phyloP scores from a whole-genome alignment of 2,888 invertebrate genomes.

The Criorhina ranunculi region DNA sequence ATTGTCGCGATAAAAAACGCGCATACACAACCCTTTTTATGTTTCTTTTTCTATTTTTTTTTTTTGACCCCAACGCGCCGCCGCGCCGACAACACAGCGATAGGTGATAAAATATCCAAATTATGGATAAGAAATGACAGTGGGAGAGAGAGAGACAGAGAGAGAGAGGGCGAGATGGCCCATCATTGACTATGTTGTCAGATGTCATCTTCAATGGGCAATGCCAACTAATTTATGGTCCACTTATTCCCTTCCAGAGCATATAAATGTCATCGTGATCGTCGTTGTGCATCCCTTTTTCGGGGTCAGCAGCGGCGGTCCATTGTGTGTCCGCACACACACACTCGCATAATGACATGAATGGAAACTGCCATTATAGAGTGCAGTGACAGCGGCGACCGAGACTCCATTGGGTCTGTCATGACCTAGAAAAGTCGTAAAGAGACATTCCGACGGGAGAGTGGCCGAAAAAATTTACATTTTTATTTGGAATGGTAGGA shows the following conservation, averaged over 20 bases:
- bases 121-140: conserved; percentile 71
- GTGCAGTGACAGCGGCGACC: background rate
- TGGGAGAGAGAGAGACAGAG: conserved; percentile 49
- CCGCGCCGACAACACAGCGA: conserved; percentile 11
- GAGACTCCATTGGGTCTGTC: conserved; percentile 73
- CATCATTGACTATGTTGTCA: conserved; percentile 75
- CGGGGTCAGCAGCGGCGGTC: conserved; percentile 65
- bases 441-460: conserved; percentile 54
- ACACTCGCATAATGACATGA: too few species aligned
- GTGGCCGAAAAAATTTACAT: conserved; percentile 66
- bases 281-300: conserved; percentile 69
- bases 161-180: conserved; percentile 23
- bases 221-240: conserved; percentile 74
- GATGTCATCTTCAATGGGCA: conserved; percentile 76
- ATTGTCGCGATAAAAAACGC: conserved; percentile 44
- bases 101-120: conserved; percentile 74
- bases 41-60: too few species aligned
- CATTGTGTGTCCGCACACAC: conserved; percentile 53
- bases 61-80: conserved; percentile 32
- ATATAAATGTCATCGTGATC: conserved; percentile 74
- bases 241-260: conserved; percentile 75
- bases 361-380: conserved; percentile 51
- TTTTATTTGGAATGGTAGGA: conserved; percentile 70
- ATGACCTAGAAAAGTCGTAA: conserved; percentile 75
- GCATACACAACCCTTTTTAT: conserved; percentile 66